Conservation (phyloP, 1,140 invertebrate species). For the Pogonomyrmex californicus region DNA sequence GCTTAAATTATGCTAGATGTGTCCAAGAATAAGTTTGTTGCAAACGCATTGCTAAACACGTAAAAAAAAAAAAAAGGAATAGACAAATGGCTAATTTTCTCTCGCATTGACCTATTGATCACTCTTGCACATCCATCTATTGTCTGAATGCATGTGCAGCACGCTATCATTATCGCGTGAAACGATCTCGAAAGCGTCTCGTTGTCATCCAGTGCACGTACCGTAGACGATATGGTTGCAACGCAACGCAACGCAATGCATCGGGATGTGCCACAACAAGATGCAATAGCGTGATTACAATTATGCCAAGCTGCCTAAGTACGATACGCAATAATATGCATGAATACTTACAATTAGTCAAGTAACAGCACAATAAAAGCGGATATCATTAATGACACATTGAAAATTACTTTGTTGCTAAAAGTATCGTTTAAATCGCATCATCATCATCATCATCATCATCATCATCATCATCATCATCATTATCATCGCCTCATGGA, state of each 20-base stretch:
- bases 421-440: conserved; percentile 20
- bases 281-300: conserved; percentile 79
- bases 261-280: conserved; percentile 53
- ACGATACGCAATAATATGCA: conserved; percentile 45
- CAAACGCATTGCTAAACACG: conserved; percentile 40
- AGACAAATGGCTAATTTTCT: conserved; percentile 50
- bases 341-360: conserved; percentile 25
- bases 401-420: conserved; percentile 19
- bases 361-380: conserved; percentile 35
- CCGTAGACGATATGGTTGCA: conserved; percentile 50
- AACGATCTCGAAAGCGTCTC: conserved; percentile 69
- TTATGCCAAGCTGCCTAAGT: conserved; percentile 73
- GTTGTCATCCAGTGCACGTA: conserved; percentile 52
- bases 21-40: conserved; percentile 32
- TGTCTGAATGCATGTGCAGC: conserved; percentile 49
- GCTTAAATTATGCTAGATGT: conserved; percentile 2
- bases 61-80: conserved; percentile 16
- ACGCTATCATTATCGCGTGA: conserved; percentile 62
- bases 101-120: conserved; percentile 61
- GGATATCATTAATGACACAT: conserved; percentile 36
- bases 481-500: neutral
- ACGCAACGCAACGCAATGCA: conserved; percentile 32
- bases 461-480: neutral
- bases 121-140: conserved; percentile 58
- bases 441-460: neutral